Evolutionary conservation across 2,888 invertebrate genomes (phyloP), one percentile per base, ranked within the genome.

Genomic region (Anodontia alba): DNA sequence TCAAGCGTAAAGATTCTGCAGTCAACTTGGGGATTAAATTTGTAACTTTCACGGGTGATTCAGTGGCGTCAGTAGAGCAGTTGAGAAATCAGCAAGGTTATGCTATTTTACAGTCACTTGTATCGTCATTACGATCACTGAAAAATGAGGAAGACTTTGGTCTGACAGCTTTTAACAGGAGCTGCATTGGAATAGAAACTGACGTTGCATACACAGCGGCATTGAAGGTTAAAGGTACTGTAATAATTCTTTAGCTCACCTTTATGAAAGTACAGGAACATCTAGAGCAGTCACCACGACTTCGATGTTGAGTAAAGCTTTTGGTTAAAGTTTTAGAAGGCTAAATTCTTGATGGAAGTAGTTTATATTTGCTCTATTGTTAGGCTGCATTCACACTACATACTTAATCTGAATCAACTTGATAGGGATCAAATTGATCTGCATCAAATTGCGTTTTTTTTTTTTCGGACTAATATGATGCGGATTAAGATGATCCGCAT

Each of bases 151-250:
- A 90, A 42, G 90, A 90, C 71, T 76, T 93, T 15, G 75, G 90
- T 0, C 79, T 94, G 67, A 73, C 79, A n/a, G 92, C 93, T 0
- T 94, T 94, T 80, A 92, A 93, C 74, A 77, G 84, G 29, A 94
- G 93, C 26, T 93, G 93, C 77, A 81, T 94, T 31, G 93, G 93
- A 0, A 89, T 94, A 7, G 82, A 90, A 0, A 92, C 94, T 1
- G 76, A 86, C 10, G 74, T 88, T 31, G 76, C 82, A 0, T 94
- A 93, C 80, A 84, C 73, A 7, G 91, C 93, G 69, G 77, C 84
- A 8, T 87, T 93, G 38, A 84, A 83, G 17, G 85, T 91, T 7
- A 91, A 88, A 83, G 87, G 93, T 93, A 54, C 42, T 42, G 15
- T 42, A 42, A n/a, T n/a, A n/a, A n/a, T n/a, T n/a, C n/a, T n/a